A percentile compares a stretch with the other conserved stretches of the same genome.
These are phyloP conservation scores for Thaumetopoea pityocampa DNA, from an alignment of 1,140 invertebrate genomes.

Conservation along the genomic window DNA sequence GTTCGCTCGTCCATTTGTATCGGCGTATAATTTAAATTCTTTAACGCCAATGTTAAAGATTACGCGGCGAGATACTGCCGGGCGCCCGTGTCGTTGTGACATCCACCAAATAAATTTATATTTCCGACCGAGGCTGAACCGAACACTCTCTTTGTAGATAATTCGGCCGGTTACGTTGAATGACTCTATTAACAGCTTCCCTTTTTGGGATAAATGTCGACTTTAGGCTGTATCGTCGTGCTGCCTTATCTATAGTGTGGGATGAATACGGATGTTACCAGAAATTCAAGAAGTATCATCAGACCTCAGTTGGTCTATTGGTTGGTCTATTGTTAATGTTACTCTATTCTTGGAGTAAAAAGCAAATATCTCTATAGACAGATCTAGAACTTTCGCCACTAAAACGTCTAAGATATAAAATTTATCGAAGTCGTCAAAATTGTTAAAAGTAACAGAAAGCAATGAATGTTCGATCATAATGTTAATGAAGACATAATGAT, in stretches of 20 bases:
- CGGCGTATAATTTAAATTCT: conserved; percentile 75
- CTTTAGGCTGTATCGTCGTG: conserved; percentile 46
- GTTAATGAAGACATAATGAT: too few species aligned
- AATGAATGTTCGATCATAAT: too few species aligned
- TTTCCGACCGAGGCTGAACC: conserved; percentile 66
- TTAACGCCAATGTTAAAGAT: conserved; percentile 76
- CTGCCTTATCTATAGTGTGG: conserved; percentile 47
- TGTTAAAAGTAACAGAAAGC: too few species aligned
- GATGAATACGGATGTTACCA: conserved; percentile 5
- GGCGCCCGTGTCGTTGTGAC: conserved; percentile 68
- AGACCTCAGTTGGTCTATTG: too few species aligned
- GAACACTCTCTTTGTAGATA: conserved; percentile 74
- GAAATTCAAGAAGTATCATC: too few species aligned
- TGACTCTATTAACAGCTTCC: conserved; percentile 76
- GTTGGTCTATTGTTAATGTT: too few species aligned
- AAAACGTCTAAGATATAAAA: too few species aligned
- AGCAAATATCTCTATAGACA: too few species aligned
- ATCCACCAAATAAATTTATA: conserved; percentile 74
- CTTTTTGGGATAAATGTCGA: conserved; percentile 73
- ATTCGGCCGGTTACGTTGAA: conserved; percentile 73
- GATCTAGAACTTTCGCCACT: too few species aligned
- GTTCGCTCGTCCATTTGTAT: conserved; percentile 73
- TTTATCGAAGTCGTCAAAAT: too few species aligned
- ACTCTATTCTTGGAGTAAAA: too few species aligned
- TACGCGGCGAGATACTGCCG: conserved; percentile 68